Evolutionary conservation across 2,888 invertebrate species (phyloP).

Genomic region (Hirtodrosophila cameraria): DNA sequence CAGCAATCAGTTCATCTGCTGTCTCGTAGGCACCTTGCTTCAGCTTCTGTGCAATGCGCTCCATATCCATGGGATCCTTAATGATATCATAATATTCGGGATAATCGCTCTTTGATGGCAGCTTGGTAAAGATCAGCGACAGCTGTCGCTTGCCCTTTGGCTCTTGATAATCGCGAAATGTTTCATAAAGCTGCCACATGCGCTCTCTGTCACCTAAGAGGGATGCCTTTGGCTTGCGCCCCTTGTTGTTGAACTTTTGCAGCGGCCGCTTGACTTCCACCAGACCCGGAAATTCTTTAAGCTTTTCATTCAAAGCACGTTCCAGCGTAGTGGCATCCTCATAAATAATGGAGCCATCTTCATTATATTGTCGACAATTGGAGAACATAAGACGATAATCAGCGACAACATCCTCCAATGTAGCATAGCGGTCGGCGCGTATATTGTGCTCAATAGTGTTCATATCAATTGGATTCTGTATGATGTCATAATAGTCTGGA

Average conservation of each 20-base stretch:
- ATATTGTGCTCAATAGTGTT: slow-evolving; percentile 96
- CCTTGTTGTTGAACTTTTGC: slow-evolving; percentile 74
- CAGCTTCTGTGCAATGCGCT: slow-evolving; percentile 94
- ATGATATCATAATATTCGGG: slow-evolving; percentile 99
- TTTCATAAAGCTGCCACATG: slow-evolving; percentile 93
- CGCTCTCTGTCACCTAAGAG: slow-evolving; percentile 91
- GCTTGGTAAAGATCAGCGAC: slow-evolving; percentile 96
- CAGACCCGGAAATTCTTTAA: slow-evolving; percentile 89
- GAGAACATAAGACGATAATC: slow-evolving; percentile 98
- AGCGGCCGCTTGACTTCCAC: slow-evolving; percentile 83
- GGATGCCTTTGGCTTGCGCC: slow-evolving; percentile 84
- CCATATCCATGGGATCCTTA: slow-evolving; percentile 98
- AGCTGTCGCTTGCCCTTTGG: slow-evolving; percentile 93
- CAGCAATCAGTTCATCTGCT: slow-evolving; percentile 94
- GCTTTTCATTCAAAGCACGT: slow-evolving; percentile 91
- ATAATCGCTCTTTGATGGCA: slow-evolving; percentile 96
- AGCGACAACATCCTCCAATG: slow-evolving; percentile 92
- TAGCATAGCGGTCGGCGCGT: slow-evolving; percentile 92
- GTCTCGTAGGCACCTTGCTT: slow-evolving; percentile 91
- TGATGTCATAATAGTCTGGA: slow-evolving; percentile 97
- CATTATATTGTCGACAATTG: slow-evolving; percentile 98
- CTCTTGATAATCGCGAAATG: slow-evolving; percentile 94
- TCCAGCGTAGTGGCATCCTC: slow-evolving; percentile 96
- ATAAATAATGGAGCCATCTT: slow-evolving; percentile 97
- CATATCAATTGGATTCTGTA: slow-evolving; percentile 97